Base-by-base conservation (phyloP, 2,888 invertebrate species). In the Xylocampa areola region DNA sequence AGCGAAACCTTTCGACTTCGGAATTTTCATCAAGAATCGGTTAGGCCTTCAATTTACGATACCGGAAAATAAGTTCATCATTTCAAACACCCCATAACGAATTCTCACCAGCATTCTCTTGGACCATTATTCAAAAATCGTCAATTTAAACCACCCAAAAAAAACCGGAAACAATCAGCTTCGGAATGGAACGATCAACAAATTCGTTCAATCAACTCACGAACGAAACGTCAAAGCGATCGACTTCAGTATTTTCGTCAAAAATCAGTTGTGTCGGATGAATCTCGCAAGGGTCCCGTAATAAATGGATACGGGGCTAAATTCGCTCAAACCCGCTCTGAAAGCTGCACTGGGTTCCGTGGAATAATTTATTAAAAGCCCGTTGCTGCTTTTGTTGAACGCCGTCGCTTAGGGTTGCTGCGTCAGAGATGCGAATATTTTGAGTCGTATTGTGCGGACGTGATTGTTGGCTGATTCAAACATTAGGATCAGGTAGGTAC, bases 351-450 rank as follows among this genome's bases (percentile, higher is more conserved):
- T 79, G 81, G 79, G 80, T 78, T 73, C 79, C 74, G 76, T 67
- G 69, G 87, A 88, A 89, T 89, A 87, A 89, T 90, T 89, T 89
- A 90, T 89, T 88, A 88, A 88, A 87, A 85, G 86, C 78, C 81
- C 81, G 79, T 73, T 73, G 73, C 75, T 79, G 81, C 83, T 81
- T 85, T 86, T 85, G 86, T 86, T 80, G 83, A 79, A 70, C 74
- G 71, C 78, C 75, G 68, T 37, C 25, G 2, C 51, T 58, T 68
- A 83, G 85, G 85, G 84, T 57, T 81, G 77, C 51, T 58, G 43
- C 70, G 59, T 36, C 19, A 16, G 5, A 48, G 63, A 58, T 50
- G 39, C 36, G 41, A 35, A 36, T 17, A 17, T 53, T 70, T 52
- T 37, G 17, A 27, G 30, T 39, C 16, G 44, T 48, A 47, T 50